Conservation (phyloP, 2,113 vertebrate species). For the Seriola aureovittata region DNA sequence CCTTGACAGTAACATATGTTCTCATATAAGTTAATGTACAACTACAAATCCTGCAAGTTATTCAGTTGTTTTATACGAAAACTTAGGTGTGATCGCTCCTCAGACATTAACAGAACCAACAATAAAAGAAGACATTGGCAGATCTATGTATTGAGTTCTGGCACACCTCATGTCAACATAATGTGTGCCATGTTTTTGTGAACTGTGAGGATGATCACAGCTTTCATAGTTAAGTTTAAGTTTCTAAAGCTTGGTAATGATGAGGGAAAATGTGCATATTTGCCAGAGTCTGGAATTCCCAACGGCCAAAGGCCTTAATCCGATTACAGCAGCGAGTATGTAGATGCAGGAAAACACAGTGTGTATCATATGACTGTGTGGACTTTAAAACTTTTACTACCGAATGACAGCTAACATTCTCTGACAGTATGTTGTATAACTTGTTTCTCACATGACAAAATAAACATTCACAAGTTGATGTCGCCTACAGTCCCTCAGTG, state of each 20-base stretch:
- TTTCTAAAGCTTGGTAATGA: not conserved
- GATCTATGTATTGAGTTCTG: not conserved
- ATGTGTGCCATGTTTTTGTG: not conserved
- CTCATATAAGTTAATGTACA: not conserved
- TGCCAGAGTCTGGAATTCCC: slow-evolving; percentile 37
- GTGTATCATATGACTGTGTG: slow-evolving; percentile 68
- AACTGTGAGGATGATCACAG: not conserved
- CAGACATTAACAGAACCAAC: too few species aligned
- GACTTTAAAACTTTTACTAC: slow-evolving; percentile 47
- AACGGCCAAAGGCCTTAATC: slow-evolving; percentile 52
- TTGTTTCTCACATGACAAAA: not conserved
- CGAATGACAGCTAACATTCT: not conserved
- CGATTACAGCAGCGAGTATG: slow-evolving; percentile 46
- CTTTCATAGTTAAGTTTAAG: not conserved
- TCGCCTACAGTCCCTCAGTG: not conserved
- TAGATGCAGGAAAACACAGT: slow-evolving; percentile 16
- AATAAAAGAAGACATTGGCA: not conserved
- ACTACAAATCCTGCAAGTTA: not conserved
- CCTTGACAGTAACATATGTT: not conserved
- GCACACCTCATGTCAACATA: not conserved
- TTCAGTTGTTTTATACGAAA: too few species aligned
- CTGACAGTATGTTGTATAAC: not conserved
- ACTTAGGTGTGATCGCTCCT: too few species aligned
- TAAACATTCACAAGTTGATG: not conserved
- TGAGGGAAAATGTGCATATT: slow-evolving; percentile 25